Evolutionary conservation across 2,888 invertebrate genomes (phyloP).

Genomic region (Dendrolimus houi): DNA sequence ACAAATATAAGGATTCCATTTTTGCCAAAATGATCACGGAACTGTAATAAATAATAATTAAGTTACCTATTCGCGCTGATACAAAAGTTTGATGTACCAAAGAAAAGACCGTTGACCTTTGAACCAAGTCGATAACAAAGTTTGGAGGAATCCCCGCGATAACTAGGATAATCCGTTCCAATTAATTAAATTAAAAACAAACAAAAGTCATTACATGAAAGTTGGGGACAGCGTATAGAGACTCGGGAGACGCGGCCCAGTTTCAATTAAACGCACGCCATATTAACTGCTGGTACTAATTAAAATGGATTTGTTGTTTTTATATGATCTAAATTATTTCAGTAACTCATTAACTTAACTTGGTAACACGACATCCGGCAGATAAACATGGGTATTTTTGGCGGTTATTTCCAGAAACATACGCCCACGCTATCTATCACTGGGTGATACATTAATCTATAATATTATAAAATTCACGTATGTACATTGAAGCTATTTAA

Average conservation of each 20-base stretch:
- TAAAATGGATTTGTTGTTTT: background rate
- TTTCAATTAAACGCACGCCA: constrained; percentile 27
- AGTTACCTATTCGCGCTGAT: constrained; percentile 13
- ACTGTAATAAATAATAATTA: too few species aligned
- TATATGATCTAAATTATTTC: too few species aligned
- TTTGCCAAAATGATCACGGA: too few species aligned
- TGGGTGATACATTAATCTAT: too few species aligned
- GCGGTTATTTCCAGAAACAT: too few species aligned
- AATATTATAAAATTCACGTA: too few species aligned
- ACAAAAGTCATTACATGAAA: constrained; percentile 58
- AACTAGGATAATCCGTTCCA: constrained; percentile 57
- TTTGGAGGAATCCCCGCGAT: constrained; percentile 49
- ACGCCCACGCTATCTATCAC: too few species aligned
- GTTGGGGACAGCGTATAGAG: constrained; percentile 38
- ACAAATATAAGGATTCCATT: too few species aligned
- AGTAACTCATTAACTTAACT: too few species aligned
- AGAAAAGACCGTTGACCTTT: constrained; percentile 35
- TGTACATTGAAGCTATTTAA: too few species aligned
- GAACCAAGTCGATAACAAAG: constrained; percentile 38
- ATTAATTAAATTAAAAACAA: constrained; percentile 69
- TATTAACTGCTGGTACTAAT: constrained; percentile 3
- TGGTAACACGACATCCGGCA: too few species aligned
- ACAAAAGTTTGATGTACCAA: constrained; percentile 29
- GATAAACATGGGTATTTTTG: too few species aligned
- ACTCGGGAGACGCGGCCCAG: constrained; percentile 28